phyloP scores from a whole-genome alignment of 23 tunicate genomes.

The Aplidium turbinatum region DNA sequence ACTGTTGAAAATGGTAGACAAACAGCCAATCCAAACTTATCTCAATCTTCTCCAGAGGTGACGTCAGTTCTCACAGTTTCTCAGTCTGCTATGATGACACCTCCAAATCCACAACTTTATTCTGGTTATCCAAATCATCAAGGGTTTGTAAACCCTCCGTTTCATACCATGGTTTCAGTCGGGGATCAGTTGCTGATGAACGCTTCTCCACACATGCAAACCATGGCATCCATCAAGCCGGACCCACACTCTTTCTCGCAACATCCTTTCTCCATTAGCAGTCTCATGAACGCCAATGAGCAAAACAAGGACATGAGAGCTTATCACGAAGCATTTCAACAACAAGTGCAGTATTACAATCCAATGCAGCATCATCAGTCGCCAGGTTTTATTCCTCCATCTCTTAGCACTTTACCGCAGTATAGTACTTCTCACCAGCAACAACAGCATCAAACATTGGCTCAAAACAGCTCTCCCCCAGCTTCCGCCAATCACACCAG shows the following conservation, averaged over 20 bases:
- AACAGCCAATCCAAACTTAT: neutral
- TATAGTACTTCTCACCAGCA: neutral
- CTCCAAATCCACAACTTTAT: constrained; percentile 40
- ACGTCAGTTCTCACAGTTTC: constrained; percentile 20
- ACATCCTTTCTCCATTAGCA: constrained; percentile 94
- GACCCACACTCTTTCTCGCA: constrained; percentile 74
- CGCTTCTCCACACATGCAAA: constrained; percentile 49
- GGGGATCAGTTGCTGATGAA: neutral
- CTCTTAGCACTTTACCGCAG: constrained; percentile 1
- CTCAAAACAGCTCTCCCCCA: neutral
- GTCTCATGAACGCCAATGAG: constrained; percentile 53
- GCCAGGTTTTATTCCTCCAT: constrained; percentile 29
- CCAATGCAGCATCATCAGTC: constrained; percentile 50
- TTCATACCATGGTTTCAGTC: constrained; percentile 10
- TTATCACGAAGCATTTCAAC: constrained; percentile 70
- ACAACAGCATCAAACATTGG: neutral
- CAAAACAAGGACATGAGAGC: constrained; percentile 66
- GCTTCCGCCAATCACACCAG: neutral
- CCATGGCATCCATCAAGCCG: constrained; percentile 32
- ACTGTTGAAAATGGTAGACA: constrained; percentile 13
- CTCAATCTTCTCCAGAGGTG: constrained; percentile 21
- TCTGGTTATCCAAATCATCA: constrained; percentile 40
- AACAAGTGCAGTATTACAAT: constrained; percentile 71
- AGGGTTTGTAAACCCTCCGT: constrained; percentile 23
- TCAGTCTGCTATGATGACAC: constrained; percentile 24